Evolutionary conservation across 2,888 invertebrate genomes (phyloP).

Genomic region (Eristalinus aeneus): DNA sequence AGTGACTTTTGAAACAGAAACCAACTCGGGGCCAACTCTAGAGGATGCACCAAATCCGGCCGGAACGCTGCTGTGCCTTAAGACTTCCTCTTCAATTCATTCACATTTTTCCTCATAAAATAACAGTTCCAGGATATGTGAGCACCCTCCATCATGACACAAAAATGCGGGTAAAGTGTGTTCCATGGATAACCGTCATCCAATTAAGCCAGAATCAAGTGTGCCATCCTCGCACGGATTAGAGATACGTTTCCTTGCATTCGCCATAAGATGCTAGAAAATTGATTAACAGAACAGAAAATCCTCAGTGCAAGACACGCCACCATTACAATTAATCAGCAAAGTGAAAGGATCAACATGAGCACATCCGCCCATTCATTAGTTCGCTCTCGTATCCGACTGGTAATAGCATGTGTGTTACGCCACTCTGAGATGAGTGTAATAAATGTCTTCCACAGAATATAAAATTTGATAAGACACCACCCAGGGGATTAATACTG

Average conservation of each 20-base stretch:
- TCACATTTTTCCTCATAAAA: no score
- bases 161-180: not conserved
- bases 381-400: conserved; percentile 26
- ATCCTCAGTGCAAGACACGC: conserved; percentile 15
- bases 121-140: not conserved
- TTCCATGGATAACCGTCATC: not conserved
- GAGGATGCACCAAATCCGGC: no score
- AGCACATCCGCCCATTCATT: conserved; percentile 14
- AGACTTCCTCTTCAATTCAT: no score
- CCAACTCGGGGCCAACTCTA: no score
- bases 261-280: not conserved
- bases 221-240: not conserved
- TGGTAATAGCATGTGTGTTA: conserved; percentile 31
- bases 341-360: conserved; percentile 13
- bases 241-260: not conserved
- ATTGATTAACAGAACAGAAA: conserved; percentile 58
- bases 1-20: no score
- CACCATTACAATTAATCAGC: conserved; percentile 62
- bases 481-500: conserved; percentile 44
- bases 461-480: conserved; percentile 64
- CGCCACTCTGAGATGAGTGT: conserved; percentile 36
- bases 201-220: not conserved
- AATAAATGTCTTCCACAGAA: conserved; percentile 66
- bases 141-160: not conserved
- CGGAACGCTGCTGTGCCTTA: no score